Conservation (phyloP, 35 echinoderm and acorn worm genomes). For the Eucidaris tribuloides region DNA sequence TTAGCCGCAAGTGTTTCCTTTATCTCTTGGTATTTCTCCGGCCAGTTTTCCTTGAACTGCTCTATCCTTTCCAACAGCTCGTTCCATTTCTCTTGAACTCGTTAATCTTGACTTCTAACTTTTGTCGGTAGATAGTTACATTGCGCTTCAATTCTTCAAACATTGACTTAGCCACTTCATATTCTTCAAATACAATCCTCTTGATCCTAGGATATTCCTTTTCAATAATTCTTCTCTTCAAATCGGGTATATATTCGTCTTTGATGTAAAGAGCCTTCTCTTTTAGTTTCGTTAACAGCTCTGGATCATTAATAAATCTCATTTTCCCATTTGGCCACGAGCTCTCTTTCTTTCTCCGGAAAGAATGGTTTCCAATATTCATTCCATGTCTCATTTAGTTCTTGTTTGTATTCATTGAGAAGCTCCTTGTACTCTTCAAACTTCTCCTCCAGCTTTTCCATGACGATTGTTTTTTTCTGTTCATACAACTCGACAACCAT, state of each 20-base stretch:
- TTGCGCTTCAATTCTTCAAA: constrained; percentile 33
- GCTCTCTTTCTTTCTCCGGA: background rate
- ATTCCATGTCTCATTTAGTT: background rate
- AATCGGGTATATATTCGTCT: background rate
- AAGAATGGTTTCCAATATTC: background rate
- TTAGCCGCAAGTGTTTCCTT: constrained; percentile 7
- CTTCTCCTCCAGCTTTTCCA: constrained; percentile 35
- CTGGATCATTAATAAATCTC: background rate
- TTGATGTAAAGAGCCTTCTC: background rate
- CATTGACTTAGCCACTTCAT: constrained; percentile 20
- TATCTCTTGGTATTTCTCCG: background rate
- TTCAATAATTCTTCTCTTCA: constrained; percentile 8
- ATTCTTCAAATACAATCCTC: constrained; percentile 6
- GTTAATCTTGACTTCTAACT: background rate
- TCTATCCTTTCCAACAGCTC: constrained; percentile 7
- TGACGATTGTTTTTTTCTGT: constrained; percentile 42
- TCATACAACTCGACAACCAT: constrained; percentile 32
- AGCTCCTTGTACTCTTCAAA: background rate
- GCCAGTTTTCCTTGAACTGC: background rate
- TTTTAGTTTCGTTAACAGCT: constrained; percentile 4
- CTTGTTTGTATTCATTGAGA: constrained; percentile 31
- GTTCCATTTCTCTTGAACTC: background rate
- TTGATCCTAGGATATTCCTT: constrained; percentile 17
- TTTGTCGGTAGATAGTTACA: constrained; percentile 3
- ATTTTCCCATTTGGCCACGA: background rate